Evolutionary conservation across 2,113 vertebrate species (phyloP).

Genomic region (Larimichthys crocea): DNA sequence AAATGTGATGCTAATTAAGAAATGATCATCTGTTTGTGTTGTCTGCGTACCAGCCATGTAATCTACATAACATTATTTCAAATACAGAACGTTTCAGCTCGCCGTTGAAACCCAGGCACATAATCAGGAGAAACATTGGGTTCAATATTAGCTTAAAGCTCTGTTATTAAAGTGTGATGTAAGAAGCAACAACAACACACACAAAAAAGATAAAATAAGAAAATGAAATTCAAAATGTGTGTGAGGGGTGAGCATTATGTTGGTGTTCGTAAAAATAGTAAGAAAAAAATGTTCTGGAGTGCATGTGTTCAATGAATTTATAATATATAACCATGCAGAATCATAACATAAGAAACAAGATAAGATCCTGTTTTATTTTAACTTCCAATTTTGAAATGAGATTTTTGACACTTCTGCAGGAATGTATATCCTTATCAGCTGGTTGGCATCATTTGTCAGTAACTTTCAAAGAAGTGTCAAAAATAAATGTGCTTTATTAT

Average conservation of each 20-base stretch:
- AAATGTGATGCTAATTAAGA: constrained; percentile 61
- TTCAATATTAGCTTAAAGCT: neutral
- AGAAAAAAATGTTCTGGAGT: neutral
- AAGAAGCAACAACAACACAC: too few species aligned
- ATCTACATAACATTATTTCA: constrained; percentile 41
- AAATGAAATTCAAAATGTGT: neutral
- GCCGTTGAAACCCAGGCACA: neutral
- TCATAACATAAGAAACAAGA: too few species aligned
- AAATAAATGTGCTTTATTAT: neutral
- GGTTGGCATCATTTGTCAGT: neutral
- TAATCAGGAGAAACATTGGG: neutral
- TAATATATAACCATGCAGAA: neutral
- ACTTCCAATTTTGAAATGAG: too few species aligned
- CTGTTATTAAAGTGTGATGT: neutral
- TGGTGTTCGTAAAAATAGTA: neutral
- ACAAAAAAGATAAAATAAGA: neutral
- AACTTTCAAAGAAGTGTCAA: neutral
- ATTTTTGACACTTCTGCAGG: too few species aligned
- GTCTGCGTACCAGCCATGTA: constrained; percentile 41
- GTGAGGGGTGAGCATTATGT: neutral
- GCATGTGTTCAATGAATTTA: neutral
- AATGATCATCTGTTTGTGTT: constrained; percentile 60
- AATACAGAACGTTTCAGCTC: neutral
- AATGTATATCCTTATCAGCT: too few species aligned
- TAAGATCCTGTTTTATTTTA: too few species aligned